Percentiles rank a stretch among this genome's conserved stretches.
Evolutionary conservation across 2,113 vertebrate species (phyloP).

Genomic region (Callipepla squamata): DNA sequence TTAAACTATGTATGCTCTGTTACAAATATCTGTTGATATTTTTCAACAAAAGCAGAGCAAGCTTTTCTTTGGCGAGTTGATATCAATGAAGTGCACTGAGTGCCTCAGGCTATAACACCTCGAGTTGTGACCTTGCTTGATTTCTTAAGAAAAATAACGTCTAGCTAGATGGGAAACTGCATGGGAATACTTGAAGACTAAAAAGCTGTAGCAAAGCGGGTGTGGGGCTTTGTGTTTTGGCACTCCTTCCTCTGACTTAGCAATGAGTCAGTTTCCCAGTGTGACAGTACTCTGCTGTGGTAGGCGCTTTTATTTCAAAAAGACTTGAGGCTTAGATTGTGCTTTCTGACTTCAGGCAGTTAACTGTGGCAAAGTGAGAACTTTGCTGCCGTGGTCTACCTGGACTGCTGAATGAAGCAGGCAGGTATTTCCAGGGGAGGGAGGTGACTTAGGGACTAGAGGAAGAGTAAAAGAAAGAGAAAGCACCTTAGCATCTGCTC

Average conservation of each 20-base stretch:
- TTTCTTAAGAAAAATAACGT: neutral
- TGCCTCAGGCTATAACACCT: neutral
- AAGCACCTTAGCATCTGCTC: neutral
- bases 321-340: neutral
- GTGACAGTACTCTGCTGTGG: neutral
- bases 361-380: neutral
- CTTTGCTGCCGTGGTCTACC: neutral
- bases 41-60: neutral
- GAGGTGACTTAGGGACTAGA: neutral
- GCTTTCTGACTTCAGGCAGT: neutral
- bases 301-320: neutral
- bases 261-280: neutral
- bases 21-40: neutral
- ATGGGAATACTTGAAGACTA: neutral
- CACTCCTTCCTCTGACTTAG: neutral
- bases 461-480: neutral
- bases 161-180: neutral
- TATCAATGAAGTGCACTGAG: neutral
- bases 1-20: neutral
- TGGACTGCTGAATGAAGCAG: accelerated
- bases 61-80: neutral
- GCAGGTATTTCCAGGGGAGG: neutral
- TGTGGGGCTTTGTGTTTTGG: neutral
- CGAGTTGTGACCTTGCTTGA: neutral
- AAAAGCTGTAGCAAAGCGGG: neutral